Base-by-base conservation (phyloP, 2,797 vertebrate genomes). In the Chelon labrosus region DNA sequence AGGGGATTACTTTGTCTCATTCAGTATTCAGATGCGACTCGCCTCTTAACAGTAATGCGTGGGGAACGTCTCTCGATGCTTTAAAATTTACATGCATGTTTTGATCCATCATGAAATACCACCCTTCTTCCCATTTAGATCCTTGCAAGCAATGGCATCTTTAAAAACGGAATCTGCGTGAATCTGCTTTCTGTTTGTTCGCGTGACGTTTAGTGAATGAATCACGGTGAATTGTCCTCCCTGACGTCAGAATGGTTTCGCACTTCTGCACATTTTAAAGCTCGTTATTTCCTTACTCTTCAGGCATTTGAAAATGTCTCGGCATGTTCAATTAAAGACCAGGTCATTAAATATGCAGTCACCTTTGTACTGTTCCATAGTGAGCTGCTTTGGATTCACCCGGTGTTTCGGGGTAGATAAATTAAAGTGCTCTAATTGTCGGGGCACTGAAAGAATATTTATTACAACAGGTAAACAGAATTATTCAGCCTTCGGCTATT, bases 291-390 rank as follows among this genome's bases (percentile, higher is more conserved):
- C 27, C 38, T 35, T 20, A 41, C 68, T 87, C 80, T 88, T 82
- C 35, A 10, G 84, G 81, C 83, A 83, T 83, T 84, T 71, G 63
- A 71, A 84, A 83, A 88, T 77, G 70, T 82, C 75, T 85, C 76
- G 49, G 70, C 52, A 25, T 80, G 84, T 87, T 92, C 83, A 91
- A 83, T 90, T 90, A 87, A 88, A 74, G 80, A 79, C 64, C 58
- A 65, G 75, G 74, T 84, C 79, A 85, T 91, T 89, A 86, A 91
- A 92, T 84, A 89, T 80, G 77, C 76, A 85, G 74, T 77, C 70
- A 73, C 80, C 69, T 72, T 76, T 58, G 12, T 47, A 57, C 64
- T 25, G 42, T 63, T 58, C 55, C 35, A 14, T 12, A 53, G 65
- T 17, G 68, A 71, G 74, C 71, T 59, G 57, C 74, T 84, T 54